A percentile compares a stretch with the other conserved stretches of the same genome.
These are phyloP conservation scores for Vollenhovia emeryi DNA, from an alignment of 1,140 invertebrate genomes.

Conservation along the genomic window DNA sequence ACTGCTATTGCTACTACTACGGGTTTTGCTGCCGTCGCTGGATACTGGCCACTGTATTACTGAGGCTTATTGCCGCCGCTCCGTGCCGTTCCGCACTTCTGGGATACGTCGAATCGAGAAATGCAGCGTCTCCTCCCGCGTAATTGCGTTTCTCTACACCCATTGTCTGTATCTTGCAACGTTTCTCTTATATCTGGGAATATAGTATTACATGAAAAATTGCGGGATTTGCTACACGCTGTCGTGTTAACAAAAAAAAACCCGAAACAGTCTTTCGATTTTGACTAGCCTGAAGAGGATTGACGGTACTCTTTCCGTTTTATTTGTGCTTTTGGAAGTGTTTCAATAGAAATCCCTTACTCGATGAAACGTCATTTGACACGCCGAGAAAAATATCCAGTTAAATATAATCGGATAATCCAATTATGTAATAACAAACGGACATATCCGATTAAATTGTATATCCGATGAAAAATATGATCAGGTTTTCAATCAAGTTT, in stretches of 20 bases:
- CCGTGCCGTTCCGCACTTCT: neutral
- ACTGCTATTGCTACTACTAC: slow-evolving; percentile 19
- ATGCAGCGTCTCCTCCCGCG: neutral
- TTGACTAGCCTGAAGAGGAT: neutral
- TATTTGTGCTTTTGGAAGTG: neutral
- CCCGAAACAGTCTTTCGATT: neutral
- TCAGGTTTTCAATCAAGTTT: too few species aligned
- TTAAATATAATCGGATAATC: too few species aligned
- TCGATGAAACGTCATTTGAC: slow-evolving; percentile 7
- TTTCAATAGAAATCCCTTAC: slow-evolving; percentile 3
- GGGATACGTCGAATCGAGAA: slow-evolving; percentile 46
- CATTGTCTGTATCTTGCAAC: neutral
- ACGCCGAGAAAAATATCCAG: too few species aligned
- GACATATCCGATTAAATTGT: too few species aligned
- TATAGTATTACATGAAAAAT: neutral
- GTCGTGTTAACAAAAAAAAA: neutral
- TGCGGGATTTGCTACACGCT: neutral
- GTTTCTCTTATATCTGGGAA: neutral
- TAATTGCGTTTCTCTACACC: neutral
- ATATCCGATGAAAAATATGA: too few species aligned
- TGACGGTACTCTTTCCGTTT: neutral
- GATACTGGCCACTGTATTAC: slow-evolving; percentile 46
- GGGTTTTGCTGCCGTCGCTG: slow-evolving; percentile 37
- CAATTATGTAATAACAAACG: too few species aligned
- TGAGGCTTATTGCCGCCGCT: slow-evolving; percentile 62